Conservation (phyloP, 2,888 invertebrate species). For the Lumbricus terrestris region DNA sequence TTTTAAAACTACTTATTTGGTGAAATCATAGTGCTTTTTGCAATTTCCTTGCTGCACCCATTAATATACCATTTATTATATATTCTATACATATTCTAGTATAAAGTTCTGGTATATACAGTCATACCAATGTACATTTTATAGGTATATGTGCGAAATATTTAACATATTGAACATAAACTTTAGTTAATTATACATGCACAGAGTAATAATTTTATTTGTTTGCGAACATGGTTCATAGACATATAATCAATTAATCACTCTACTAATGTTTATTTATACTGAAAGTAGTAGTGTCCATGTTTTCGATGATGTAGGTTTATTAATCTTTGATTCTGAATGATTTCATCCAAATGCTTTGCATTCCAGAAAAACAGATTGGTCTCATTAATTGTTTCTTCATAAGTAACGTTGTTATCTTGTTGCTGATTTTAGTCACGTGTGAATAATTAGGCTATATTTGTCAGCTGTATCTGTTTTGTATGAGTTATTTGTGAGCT, state of each 20-base stretch:
- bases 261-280: not conserved
- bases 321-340: not conserved
- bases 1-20: not conserved
- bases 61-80: not conserved
- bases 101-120: not conserved
- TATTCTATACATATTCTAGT: not conserved
- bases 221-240: not conserved
- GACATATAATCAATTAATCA: not conserved
- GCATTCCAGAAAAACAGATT: not conserved
- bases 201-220: not conserved
- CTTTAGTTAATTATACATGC: not conserved
- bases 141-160: not conserved
- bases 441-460: not conserved
- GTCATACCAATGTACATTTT: not conserved
- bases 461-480: not conserved
- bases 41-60: not conserved
- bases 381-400: not conserved
- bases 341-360: conserved; percentile 3
- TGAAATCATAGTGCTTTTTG: not conserved
- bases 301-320: not conserved
- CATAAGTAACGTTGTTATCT: not conserved
- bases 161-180: not conserved
- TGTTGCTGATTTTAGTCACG: not conserved
- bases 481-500: not conserved
- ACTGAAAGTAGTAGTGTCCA: not conserved